phyloP scores from a whole-genome alignment of 2,113 vertebrate species.

The Sorex araneus region DNA sequence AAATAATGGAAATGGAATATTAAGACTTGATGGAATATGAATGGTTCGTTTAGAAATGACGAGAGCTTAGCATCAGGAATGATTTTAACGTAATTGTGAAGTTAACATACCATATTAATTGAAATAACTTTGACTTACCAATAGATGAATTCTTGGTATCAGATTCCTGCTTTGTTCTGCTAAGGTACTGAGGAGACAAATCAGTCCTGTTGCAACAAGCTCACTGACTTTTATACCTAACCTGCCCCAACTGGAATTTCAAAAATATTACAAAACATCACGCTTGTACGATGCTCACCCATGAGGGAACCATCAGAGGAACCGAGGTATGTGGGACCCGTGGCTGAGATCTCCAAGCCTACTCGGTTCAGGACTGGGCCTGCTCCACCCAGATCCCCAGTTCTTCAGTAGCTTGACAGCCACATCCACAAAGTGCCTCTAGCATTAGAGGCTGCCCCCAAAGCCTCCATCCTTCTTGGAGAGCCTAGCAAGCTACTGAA shows the following conservation, averaged over 20 bases:
- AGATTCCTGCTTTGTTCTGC: conserved; percentile 89
- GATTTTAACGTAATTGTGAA: background rate
- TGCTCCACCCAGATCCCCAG: no score
- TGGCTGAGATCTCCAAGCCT: no score
- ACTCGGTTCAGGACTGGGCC: no score
- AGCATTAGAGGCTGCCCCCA: no score
- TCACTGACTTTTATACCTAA: background rate
- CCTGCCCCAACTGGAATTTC: background rate
- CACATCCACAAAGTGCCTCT: no score
- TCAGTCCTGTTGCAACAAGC: background rate
- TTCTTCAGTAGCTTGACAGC: no score
- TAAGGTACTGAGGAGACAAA: conserved; percentile 89
- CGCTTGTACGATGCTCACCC: no score
- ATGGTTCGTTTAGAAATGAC: conserved; percentile 55
- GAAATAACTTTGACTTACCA: conserved; percentile 86
- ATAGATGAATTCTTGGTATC: conserved; percentile 92
- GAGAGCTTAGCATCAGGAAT: background rate
- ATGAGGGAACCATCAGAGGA: no score
- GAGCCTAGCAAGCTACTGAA: no score
- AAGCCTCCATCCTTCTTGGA: no score
- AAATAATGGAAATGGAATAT: background rate
- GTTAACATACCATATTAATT: background rate
- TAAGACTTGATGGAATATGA: background rate
- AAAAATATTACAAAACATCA: no score
- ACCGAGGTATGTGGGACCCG: no score